A percentile compares a stretch with the other conserved stretches of the same genome.
These are phyloP conservation scores for Rhynchomys soricoides DNA, from an alignment of 2,113 vertebrate genomes.

Conservation along the genomic window DNA sequence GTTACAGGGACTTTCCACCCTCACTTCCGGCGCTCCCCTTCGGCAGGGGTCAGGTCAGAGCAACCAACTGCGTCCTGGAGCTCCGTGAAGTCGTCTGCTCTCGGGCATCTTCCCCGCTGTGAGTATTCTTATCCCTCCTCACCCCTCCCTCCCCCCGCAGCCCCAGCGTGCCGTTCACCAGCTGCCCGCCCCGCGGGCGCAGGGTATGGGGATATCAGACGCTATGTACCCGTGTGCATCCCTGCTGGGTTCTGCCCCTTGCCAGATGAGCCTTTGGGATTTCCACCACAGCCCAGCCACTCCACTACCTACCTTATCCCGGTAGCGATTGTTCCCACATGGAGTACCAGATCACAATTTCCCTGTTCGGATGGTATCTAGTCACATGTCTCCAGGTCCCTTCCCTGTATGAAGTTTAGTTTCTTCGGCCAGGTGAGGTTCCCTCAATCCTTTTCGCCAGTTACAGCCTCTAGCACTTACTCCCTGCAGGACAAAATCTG, in stretches of 20 bases:
- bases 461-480: neutral
- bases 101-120: neutral
- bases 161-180: neutral
- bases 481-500: neutral
- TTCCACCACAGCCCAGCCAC: neutral
- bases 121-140: neutral
- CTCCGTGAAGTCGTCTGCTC: neutral
- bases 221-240: fast-evolving
- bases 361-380: neutral
- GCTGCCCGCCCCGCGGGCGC: fast-evolving
- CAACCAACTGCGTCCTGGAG: neutral
- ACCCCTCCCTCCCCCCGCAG: neutral
- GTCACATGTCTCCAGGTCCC: neutral
- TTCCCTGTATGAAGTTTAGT: neutral
- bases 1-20: neutral
- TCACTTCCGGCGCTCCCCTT: neutral
- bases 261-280: neutral
- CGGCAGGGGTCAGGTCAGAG: neutral
- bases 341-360: neutral
- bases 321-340: neutral
- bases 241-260: neutral
- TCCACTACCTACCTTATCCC: no score
- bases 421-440: neutral
- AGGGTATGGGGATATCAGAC: neutral
- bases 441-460: neutral